Conservation (phyloP, 2,797 vertebrate genomes). For the Coilia nasus region DNA sequence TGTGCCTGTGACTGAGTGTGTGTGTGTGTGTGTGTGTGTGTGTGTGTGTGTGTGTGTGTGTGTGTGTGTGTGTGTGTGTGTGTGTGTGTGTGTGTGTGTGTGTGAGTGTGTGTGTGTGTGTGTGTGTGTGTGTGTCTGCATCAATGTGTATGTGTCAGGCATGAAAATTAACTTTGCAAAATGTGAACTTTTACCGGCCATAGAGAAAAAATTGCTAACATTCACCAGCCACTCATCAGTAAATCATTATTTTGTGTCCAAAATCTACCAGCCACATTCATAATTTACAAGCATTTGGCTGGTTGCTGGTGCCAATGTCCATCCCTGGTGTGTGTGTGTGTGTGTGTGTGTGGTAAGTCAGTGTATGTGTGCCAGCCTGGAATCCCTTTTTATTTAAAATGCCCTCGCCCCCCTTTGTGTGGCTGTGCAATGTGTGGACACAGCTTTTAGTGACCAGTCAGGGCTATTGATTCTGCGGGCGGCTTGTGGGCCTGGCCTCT, state of each 20-base stretch:
- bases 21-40: background rate
- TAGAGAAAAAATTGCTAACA: too few species aligned
- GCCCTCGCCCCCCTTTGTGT: constrained; percentile 39
- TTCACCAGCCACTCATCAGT: too few species aligned
- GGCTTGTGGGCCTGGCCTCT: constrained; percentile 33
- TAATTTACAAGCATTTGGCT: too few species aligned
- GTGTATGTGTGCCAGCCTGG: background rate
- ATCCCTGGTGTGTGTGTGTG: too few species aligned
- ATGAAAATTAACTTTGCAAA: too few species aligned
- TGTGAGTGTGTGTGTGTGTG: background rate
- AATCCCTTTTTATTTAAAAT: constrained; percentile 30
- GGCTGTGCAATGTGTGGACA: constrained; percentile 37
- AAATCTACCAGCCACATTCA: too few species aligned
- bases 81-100: constrained; percentile 27
- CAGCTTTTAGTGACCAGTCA: constrained; percentile 46
- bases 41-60: constrained; percentile 6
- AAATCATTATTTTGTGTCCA: too few species aligned
- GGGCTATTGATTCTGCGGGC: constrained; percentile 43
- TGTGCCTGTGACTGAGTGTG: background rate
- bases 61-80: constrained; percentile 34
- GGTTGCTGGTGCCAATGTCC: too few species aligned
- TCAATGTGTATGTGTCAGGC: too few species aligned
- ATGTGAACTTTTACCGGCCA: too few species aligned
- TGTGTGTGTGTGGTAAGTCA: too few species aligned
- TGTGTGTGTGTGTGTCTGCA: background rate